phyloP scores from a whole-genome alignment of 2,113 vertebrate species.

The Copsychus sechellarum region DNA sequence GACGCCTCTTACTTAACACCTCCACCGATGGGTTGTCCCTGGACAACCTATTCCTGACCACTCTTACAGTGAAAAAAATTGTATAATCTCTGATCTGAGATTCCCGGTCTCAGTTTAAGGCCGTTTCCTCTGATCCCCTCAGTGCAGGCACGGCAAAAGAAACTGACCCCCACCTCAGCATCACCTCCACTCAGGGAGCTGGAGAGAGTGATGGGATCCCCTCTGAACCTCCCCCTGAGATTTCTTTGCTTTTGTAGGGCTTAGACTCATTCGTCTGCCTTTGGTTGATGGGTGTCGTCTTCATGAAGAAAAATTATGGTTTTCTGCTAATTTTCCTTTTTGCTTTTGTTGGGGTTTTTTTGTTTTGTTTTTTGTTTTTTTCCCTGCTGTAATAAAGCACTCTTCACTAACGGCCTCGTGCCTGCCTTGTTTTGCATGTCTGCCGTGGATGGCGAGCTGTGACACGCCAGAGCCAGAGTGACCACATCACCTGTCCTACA shows the following conservation, averaged over 20 bases:
- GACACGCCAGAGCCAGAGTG: accelerated
- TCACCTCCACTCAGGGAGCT: background rate
- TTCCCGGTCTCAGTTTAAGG: background rate
- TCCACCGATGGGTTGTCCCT: background rate
- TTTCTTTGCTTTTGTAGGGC: accelerated
- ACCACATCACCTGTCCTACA: accelerated
- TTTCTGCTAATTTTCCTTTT: background rate
- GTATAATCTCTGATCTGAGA: background rate
- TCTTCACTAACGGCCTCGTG: accelerated
- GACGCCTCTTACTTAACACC: background rate
- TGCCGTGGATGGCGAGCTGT: accelerated
- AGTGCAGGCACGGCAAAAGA: too few relatives aligned
- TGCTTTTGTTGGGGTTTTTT: too few relatives aligned
- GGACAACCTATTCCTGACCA: background rate
- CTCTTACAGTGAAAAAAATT: background rate
- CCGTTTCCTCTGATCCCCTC: background rate
- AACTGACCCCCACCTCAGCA: accelerated
- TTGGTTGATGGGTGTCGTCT: background rate
- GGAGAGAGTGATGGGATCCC: accelerated
- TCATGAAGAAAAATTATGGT: accelerated
- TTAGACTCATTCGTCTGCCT: accelerated
- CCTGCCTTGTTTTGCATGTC: accelerated
- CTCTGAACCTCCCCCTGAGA: background rate
- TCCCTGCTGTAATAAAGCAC: accelerated
- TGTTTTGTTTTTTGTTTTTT: too few relatives aligned